Base-by-base conservation (phyloP, 2,113 vertebrate species). In the Lepidothrix coronata region DNA sequence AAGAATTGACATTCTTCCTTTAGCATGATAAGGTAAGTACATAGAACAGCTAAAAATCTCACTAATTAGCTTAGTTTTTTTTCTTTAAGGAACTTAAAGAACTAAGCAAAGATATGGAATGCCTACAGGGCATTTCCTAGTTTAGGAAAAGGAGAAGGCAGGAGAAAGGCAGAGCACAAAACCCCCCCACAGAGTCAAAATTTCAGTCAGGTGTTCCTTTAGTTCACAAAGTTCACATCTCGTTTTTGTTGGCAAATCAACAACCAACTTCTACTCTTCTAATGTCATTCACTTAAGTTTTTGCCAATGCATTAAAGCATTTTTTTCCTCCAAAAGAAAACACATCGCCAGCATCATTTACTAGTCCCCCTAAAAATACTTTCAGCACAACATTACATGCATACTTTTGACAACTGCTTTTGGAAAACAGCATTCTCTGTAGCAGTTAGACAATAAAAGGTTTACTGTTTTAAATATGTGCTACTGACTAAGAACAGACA, bases 401-500 rank as follows among this genome's bases (percentile, higher is more conserved):
- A 73, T 81, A 30, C n/a, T 78, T 96, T 39, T 48, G 73, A 79
- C 48, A 72, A 37, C 7, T 27, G 63, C 61, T 91, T 88, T 95
- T 78, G 67, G 67, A 85, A 89, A 83, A 49, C 35, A 63, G 54
- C 14, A 52, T 86, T 86, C 63, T 78, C 79, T 55, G 19, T 5
- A 93, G 85, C 33, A 93, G 55, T 49, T 74, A 88, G 90, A 89
- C 54, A 88, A 63, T 71, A 92, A 95, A 92, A 88, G 66, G 7
- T 88, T 93, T 89, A 68, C 24, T 68, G 37, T 54, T 84, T 82
- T 88, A 74, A 92, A 94, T 33, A 84, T 0, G 1, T 59, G 67
- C 25, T 81, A 61, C 72, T 85, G 73, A 77, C 49, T 77, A 51
- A 90, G 73, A 58, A 73, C 85, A 95, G 72, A 65, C 30, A 89